Base-by-base conservation (phyloP, 2,113 vertebrate genomes). In the Burhinus bistriatus region DNA sequence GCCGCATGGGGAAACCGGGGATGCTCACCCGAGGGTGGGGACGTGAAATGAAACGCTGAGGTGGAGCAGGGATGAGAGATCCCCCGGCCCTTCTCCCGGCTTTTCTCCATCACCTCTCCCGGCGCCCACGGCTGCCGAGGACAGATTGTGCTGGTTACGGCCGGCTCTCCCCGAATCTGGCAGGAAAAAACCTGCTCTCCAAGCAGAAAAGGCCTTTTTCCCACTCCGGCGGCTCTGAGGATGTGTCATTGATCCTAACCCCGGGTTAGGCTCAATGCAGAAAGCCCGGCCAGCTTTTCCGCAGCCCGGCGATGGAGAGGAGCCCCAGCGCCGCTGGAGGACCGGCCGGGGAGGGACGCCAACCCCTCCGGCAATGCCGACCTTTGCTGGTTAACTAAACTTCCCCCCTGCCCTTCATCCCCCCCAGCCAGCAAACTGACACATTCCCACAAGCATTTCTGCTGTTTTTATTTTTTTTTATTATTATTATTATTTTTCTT, bases 351-450 rank as follows among this genome's bases (percentile, higher is more conserved):
- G 27, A 51, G 86, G 16, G 89, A 52, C 17, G 90, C 89, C 15
- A 44, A 58, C 30, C 82, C 93, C 76, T 15, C 62, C 1, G 5
- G 93, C 3, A 4, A 2, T 42, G 61, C 71, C 1, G 8, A 75
- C 64, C 92, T 75, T 54, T 6, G 32, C 45, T 27, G 64, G 5
- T 18, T 59, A 23, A 84, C 96, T 92, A 52, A 90, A 87, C 94
- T 82, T 92, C 69, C 83, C 83, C 83, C 44, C 30, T 44, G 21
- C n/a, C 45, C 45, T 2, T 17, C 87, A 6, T 89, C 75, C 73
- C 95, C 78, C 85, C 82, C 72, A 49, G 90, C 86, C 97, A 95
- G 81, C 59, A 40, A 73, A 38, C 65, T n/a, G 90, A 84, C 96
- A 91, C 13, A 0, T 96, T 96, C 95, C 89, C 95, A 95, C 93